Conservation (phyloP, 2,113 vertebrate species). For the Ibidorhyncha struthersii region DNA sequence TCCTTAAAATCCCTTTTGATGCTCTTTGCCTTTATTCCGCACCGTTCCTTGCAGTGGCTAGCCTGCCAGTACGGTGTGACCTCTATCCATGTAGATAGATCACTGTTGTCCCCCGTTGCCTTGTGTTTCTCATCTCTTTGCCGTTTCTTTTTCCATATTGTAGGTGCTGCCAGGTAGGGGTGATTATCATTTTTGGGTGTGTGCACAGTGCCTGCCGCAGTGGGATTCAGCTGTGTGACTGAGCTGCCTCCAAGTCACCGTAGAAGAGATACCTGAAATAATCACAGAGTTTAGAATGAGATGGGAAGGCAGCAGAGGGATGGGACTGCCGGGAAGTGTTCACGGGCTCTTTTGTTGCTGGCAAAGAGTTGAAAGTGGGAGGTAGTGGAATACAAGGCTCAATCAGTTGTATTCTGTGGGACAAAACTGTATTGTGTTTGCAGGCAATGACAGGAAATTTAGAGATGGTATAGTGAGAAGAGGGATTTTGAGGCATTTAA, state of each 20-base stretch:
- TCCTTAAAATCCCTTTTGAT: background rate
- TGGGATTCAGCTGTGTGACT: background rate
- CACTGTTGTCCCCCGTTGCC: accelerated
- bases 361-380: background rate
- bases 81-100: background rate
- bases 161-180: background rate
- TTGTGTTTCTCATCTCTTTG: background rate
- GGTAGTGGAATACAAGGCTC: background rate
- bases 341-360: background rate
- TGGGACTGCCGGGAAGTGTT: background rate
- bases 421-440: background rate
- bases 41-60: background rate
- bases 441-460: background rate
- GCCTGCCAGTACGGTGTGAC: background rate
- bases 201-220: accelerated
- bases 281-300: background rate
- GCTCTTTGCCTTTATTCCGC: background rate
- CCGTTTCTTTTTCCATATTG: background rate
- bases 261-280: background rate
- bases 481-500: background rate
- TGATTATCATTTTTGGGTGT: background rate
- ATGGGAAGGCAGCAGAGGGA: background rate
- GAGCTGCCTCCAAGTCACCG: accelerated
- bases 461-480: background rate
- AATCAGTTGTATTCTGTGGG: accelerated